Conservation (phyloP, 1,140 invertebrate genomes). For the Drosophila nigromelanica region DNA sequence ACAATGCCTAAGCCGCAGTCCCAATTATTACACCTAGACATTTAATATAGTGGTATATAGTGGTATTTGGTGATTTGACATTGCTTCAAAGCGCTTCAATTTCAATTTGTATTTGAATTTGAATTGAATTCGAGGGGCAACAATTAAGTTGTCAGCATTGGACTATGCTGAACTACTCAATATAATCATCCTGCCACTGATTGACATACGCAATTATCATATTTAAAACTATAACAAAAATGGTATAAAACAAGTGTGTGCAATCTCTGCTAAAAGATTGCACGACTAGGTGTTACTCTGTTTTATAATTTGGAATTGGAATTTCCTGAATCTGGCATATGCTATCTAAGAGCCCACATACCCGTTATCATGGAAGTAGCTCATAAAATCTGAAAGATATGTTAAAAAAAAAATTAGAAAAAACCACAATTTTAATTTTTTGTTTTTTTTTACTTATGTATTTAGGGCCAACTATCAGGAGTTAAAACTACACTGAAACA, state of each 20-base stretch:
- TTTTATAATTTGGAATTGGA: no score
- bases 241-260: neutral
- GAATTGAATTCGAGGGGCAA: conserved; percentile 42
- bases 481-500: no score
- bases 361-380: no score
- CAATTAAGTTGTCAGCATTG: conserved; percentile 69
- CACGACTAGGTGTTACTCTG: neutral
- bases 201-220: conserved; percentile 72
- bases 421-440: no score
- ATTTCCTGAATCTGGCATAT: no score
- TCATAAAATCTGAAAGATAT: no score
- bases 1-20: conserved; percentile 13
- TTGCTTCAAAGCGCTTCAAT: conserved; percentile 50
- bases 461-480: no score
- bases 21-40: conserved; percentile 46
- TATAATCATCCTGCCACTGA: conserved; percentile 42
- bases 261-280: neutral
- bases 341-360: no score
- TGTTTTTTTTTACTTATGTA: no score
- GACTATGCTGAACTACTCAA: conserved; percentile 32
- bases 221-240: conserved; percentile 45
- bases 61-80: conserved; percentile 54
- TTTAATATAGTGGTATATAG: conserved; percentile 52
- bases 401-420: no score
- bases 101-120: conserved; percentile 35